Evolutionary conservation across 2,797 vertebrate species (phyloP), one percentile per base, ranked within the genome.

Genomic region (Tragopan temminckii): DNA sequence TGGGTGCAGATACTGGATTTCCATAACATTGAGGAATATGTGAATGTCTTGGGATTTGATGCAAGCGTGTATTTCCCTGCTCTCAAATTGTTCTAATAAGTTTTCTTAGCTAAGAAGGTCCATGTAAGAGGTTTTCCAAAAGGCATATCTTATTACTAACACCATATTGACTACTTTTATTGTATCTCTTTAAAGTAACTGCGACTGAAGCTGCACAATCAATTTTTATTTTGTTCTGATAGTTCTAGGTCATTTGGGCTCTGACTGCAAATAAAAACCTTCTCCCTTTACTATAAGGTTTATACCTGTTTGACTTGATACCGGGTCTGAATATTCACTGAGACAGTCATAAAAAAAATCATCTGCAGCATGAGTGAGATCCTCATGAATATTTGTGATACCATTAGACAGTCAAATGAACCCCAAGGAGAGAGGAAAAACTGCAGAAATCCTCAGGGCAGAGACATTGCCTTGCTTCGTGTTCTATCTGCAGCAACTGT

Each of bases 301-400:
- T 64, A 16, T 52, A 82, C 77, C 25, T 7, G 6, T 89, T 5
- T 45, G 12, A 13, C 42, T 79, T 9, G 62, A 7, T 6, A 80
- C 9, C 40, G 57, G 43, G 17, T 40, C 76, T 80, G 71, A 89
- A 77, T 82, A 78, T 82, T 90, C 92, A 80, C n/a, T 40, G 24
- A 36, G 38, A 17, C 64, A 82, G 52, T 57, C 66, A 77, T 15
- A 42, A 43, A 77, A 77, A 42, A 76, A 40, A 80, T 78, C 67
- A 52, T 64, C 25, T 25, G 38, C 63, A 59, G 42, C 35, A 76
- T 55, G 91, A 93, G 40, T 55, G 70, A 85, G 81, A 71, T 5
- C 10, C 46, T 89, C 89, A 80, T 89, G 76, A 89, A 95, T 90
- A 94, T 83, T 69, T 90, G 64, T 27, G 66, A 38, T 78, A 29